Percentiles rank a stretch among this genome's conserved stretches.
Conservation (phyloP, 2,888 invertebrate genomes). For the Agrochola lychnidis region DNA sequence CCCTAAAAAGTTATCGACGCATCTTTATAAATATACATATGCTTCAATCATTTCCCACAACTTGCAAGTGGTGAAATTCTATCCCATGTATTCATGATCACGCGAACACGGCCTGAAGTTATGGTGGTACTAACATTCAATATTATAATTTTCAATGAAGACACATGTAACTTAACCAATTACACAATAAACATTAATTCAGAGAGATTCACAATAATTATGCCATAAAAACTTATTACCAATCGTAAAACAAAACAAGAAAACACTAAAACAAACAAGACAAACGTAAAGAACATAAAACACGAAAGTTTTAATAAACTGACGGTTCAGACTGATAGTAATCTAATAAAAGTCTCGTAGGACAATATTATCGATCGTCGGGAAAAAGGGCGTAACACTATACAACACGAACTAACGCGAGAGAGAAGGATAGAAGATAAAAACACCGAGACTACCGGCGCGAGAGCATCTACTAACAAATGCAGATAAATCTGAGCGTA, state of each 20-base stretch:
- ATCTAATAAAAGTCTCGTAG: slow-evolving; percentile 78
- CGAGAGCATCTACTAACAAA: slow-evolving; percentile 67
- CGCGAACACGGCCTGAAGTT: background rate
- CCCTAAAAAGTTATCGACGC: background rate
- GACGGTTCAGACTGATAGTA: slow-evolving; percentile 78
- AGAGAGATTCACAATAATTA: slow-evolving; percentile 40
- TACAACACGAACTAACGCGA: slow-evolving; percentile 76
- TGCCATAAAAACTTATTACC: slow-evolving; percentile 54
- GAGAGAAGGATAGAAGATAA: slow-evolving; percentile 67
- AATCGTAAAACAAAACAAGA: slow-evolving; percentile 55
- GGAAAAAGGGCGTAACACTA: slow-evolving; percentile 75
- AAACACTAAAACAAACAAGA: slow-evolving; percentile 52
- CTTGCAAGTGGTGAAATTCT: background rate
- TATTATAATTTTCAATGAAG: slow-evolving; percentile 27
- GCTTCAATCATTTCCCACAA: background rate
- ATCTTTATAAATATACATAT: too few species aligned
- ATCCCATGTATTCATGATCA: slow-evolving; percentile 10
- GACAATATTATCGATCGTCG: slow-evolving; percentile 84
- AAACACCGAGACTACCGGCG: slow-evolving; percentile 71
- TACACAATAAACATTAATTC: slow-evolving; percentile 32
- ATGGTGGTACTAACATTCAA: slow-evolving; percentile 2
- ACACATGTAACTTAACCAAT: slow-evolving; percentile 46
- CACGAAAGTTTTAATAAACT: slow-evolving; percentile 71
- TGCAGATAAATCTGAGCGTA: slow-evolving; percentile 64
- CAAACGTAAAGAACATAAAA: slow-evolving; percentile 56